These are phyloP conservation scores for Athalia circularis DNA, from an alignment of 2,888 invertebrate genomes.

Conservation along the genomic window DNA sequence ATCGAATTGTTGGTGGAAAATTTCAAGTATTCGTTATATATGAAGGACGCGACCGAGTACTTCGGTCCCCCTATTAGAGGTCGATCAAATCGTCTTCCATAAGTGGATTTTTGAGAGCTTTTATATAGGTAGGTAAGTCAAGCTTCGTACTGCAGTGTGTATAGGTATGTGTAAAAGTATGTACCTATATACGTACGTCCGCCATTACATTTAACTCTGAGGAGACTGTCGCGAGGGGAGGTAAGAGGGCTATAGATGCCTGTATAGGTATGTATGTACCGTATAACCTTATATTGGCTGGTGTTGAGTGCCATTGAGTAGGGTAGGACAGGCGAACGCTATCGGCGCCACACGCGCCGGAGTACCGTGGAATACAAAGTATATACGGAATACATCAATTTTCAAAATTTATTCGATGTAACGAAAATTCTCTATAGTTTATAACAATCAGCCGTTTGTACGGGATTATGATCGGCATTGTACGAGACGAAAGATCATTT, in stretches of 20 bases:
- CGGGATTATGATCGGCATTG: too few relatives aligned
- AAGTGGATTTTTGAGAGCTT: constrained; percentile 28
- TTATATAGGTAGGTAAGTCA: neutral
- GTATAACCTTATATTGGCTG: constrained; percentile 32
- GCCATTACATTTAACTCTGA: constrained; percentile 31
- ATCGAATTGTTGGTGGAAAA: too few relatives aligned
- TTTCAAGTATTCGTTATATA: neutral
- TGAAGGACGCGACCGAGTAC: neutral
- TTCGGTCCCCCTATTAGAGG: constrained; percentile 1
- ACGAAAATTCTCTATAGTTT: too few relatives aligned
- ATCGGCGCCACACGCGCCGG: constrained; percentile 17
- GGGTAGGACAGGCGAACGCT: constrained; percentile 25
- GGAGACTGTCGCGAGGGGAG: constrained; percentile 13
- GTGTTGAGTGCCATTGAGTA: constrained; percentile 43
- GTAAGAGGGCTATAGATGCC: neutral
- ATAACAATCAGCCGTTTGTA: too few relatives aligned
- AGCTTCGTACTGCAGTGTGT: too few relatives aligned
- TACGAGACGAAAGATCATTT: too few relatives aligned
- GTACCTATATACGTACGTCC: neutral
- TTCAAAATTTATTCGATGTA: neutral
- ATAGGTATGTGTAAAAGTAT: too few relatives aligned
- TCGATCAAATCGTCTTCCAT: constrained; percentile 4
- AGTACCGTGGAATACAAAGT: neutral
- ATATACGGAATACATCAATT: constrained; percentile 6
- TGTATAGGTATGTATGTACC: neutral